These are phyloP conservation scores for Myathropa florea DNA, from an alignment of 2,888 invertebrate species.

Conservation along the genomic window DNA sequence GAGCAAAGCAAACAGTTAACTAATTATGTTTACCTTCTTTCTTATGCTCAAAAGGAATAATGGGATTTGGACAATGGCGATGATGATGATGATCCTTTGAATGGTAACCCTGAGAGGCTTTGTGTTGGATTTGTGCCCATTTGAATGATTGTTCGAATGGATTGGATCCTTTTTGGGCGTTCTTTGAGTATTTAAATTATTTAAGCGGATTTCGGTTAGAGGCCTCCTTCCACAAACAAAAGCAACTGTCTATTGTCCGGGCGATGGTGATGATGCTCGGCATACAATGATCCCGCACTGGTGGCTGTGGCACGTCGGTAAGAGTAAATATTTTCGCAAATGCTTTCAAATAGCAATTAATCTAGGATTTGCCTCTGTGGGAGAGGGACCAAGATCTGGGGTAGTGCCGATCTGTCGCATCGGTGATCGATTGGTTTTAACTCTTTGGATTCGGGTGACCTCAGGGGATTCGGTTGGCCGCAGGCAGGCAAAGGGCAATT, in stretches of 20 bases:
- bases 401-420: conserved; percentile 3
- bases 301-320: neutral
- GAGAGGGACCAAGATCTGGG: conserved; percentile 5
- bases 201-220: conserved; percentile 58
- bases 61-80: conserved; percentile 8
- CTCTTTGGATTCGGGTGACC: conserved; percentile 35
- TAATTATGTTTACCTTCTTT: conserved; percentile 69
- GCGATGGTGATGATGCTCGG: neutral
- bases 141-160: conserved; percentile 43
- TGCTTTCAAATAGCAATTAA: conserved; percentile 59
- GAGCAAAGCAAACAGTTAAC: conserved; percentile 63
- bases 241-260: conserved; percentile 15
- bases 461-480: conserved; percentile 15
- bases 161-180: conserved; percentile 37
- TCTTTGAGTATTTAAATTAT: conserved; percentile 56
- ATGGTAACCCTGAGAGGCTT: neutral
- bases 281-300: conserved; percentile 15
- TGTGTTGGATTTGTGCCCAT: conserved; percentile 31
- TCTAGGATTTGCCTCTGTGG: conserved; percentile 30
- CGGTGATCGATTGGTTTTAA: conserved; percentile 54
- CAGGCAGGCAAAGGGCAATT: conserved; percentile 27
- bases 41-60: conserved; percentile 45
- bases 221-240: conserved; percentile 18
- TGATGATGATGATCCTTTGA: conserved; percentile 52
- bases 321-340: conserved; percentile 63